Base-by-base conservation (phyloP, 2,797 vertebrate species). In the Lateolabrax maculatus region DNA sequence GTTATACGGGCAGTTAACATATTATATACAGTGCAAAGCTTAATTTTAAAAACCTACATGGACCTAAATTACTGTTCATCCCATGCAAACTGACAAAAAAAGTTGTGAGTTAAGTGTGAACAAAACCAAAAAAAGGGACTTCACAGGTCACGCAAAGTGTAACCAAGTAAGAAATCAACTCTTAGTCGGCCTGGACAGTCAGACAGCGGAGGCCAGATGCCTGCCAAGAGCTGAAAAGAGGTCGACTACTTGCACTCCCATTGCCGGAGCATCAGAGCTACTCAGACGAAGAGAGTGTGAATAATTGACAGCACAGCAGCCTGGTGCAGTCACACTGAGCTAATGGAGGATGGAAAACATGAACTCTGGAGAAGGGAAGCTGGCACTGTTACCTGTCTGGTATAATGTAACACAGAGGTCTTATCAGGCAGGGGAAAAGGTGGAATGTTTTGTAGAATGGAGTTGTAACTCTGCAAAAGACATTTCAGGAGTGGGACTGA, bases 201-300 rank as follows among this genome's bases (percentile, higher is more conserved):
- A 67, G 80, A 84, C 83, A 67, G 71, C 5, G 21, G 41, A 75
- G 72, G 77, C 66, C 72, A 51, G 77, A 21, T 5, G 82, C 23
- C 71, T 88, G 84, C 74, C 78, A 75, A 79, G 12, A 70, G 65
- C 68, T 79, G 77, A 65, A 75, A 81, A 52, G 79, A 77, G 87
- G 77, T 63, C 67, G 83, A 85, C 75, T 70, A 34, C 63, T 66
- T n/a, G 64, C 70, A 55, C 66, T 76, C 51, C 55, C 49, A 10
- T 77, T 56, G 75, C 76, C 73, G 48, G 71, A 73, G 64, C 79
- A 53, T 84, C 84, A 77, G 78, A 58, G 75, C 86, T 16, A 29
- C 75, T 83, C 83, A 86, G 84, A 91, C 89, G 89, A 87, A 81
- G 84, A 51, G 27, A 58, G 58, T 78, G 85, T 93, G 85, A 92